These are phyloP conservation scores for Akabosia matsudoensis DNA, from an alignment of 1,140 invertebrate genomes.

Conservation along the genomic window DNA sequence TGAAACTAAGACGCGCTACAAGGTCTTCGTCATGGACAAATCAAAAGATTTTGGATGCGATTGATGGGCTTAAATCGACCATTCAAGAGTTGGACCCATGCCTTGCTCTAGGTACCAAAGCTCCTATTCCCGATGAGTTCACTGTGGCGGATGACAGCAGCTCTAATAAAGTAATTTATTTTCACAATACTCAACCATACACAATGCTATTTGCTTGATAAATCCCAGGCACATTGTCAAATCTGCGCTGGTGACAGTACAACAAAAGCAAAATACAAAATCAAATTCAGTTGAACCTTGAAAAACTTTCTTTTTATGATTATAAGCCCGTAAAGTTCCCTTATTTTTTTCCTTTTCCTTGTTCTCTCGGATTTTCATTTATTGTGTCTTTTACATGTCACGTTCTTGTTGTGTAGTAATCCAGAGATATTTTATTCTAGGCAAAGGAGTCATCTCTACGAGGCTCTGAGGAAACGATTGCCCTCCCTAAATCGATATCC, in stretches of 20 bases:
- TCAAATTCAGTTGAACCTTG: too few relatives aligned
- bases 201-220: too few relatives aligned
- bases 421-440: background rate
- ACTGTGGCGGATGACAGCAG: background rate
- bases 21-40: slow-evolving; percentile 4
- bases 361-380: background rate
- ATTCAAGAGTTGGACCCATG: background rate
- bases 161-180: background rate
- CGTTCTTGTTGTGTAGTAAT: background rate
- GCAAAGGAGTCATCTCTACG: background rate
- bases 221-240: background rate
- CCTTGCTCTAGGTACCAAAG: background rate
- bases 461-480: background rate
- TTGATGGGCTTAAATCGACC: background rate
- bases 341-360: too few relatives aligned
- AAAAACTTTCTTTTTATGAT: too few relatives aligned
- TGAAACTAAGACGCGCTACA: background rate
- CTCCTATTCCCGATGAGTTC: background rate
- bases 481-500: slow-evolving; percentile 11
- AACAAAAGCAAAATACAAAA: too few relatives aligned
- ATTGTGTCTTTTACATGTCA: too few relatives aligned
- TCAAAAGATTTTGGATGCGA: slow-evolving; percentile 15
- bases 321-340: too few relatives aligned
- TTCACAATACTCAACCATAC: too few relatives aligned
- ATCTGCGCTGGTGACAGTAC: background rate